phyloP scores from a whole-genome alignment of 1,140 invertebrate species.

The Vanessa tameamea region DNA sequence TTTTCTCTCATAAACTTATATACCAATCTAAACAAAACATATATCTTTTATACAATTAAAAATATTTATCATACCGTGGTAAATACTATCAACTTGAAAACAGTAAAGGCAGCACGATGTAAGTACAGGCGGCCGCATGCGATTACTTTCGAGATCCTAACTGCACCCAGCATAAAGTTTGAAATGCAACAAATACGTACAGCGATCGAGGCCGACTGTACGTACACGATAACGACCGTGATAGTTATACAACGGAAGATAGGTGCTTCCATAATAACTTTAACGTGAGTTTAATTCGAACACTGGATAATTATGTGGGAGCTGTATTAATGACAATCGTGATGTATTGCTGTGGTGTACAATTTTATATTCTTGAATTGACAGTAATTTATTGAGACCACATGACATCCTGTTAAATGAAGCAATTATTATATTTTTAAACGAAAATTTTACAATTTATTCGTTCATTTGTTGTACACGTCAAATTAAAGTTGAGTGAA shows the following conservation, averaged over 20 bases:
- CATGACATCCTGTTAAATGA: constrained; percentile 39
- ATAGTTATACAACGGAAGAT: constrained; percentile 55
- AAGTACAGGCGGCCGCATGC: constrained; percentile 10
- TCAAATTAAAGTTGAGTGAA: constrained; percentile 52
- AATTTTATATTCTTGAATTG: constrained; percentile 43
- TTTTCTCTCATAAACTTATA: too few species aligned
- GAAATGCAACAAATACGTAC: constrained; percentile 17
- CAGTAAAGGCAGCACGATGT: constrained; percentile 30
- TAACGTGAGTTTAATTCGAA: constrained; percentile 58
- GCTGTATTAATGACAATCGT: constrained; percentile 44
- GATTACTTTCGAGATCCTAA: constrained; percentile 19
- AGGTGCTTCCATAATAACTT: constrained; percentile 62
- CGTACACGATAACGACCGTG: constrained; percentile 44
- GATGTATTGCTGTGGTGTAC: constrained; percentile 44
- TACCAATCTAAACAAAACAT: too few species aligned
- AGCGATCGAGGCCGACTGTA: constrained; percentile 19
- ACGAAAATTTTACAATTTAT: constrained; percentile 36
- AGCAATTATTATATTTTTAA: constrained; percentile 43
- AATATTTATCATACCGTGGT: constrained; percentile 3
- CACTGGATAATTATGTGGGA: constrained; percentile 47
- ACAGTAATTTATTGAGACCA: constrained; percentile 41
- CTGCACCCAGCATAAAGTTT: constrained; percentile 25
- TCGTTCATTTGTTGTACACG: constrained; percentile 40
- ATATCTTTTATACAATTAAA: not conserved
- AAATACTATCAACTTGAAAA: constrained; percentile 22